Conservation (phyloP, 2,888 invertebrate species). For the Biston betularia region DNA sequence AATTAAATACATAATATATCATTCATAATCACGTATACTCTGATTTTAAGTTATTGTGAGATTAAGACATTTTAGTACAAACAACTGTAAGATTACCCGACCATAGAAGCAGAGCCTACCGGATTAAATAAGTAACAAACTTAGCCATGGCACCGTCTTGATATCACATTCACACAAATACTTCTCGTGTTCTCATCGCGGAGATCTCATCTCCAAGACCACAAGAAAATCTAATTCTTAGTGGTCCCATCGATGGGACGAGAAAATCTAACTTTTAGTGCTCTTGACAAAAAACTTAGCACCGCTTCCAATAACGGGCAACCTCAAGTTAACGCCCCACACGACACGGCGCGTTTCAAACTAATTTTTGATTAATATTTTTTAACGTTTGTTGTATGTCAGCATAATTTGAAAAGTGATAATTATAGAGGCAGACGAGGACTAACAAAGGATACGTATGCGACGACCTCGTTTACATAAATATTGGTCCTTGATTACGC, state of each 20-base stretch:
- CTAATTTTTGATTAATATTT: neutral
- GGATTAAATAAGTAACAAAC: neutral
- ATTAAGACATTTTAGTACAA: neutral
- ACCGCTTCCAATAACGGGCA: neutral
- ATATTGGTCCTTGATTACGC: no score
- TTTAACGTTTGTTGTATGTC: no score
- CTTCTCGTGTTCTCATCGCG: no score
- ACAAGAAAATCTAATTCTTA: no score
- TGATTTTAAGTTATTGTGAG: slow-evolving; percentile 1
- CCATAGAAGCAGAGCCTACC: neutral
- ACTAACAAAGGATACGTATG: no score
- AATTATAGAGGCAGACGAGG: no score
- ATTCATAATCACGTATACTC: neutral
- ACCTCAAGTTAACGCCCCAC: neutral
- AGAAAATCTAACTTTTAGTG: neutral
- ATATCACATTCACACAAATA: neutral
- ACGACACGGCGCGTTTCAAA: neutral
- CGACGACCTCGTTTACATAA: no score
- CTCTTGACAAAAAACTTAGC: neutral
- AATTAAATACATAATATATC: no score
- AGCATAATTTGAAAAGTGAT: no score
- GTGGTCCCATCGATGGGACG: no score
- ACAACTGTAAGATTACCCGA: neutral
- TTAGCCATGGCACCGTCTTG: neutral
- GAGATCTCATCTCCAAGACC: neutral